Evolutionary conservation across 2,797 vertebrate genomes (phyloP), one percentile per base, ranked within the genome.

Genomic region (Tiaroga cobitis): DNA sequence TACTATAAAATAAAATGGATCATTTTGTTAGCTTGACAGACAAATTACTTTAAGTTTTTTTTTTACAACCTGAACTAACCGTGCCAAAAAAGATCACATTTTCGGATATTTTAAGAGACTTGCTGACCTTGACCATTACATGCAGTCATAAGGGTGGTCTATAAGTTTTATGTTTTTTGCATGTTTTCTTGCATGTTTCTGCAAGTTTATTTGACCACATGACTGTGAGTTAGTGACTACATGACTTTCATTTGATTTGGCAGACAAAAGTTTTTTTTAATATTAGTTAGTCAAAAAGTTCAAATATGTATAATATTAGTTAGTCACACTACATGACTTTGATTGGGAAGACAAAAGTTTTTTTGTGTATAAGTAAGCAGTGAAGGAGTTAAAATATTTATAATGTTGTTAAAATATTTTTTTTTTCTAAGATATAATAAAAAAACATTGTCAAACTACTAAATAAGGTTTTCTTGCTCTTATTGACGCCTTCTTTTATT

Each of bases 1-100:
- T 54, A 77, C 43, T 54, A 21, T 75, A 29, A 76, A 76, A 76
- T 54, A 54, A 67, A 67, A 75, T 75, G 3, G 8, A 67, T 68
- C 0, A 41, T 76, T 76, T 56, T 88, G 68, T 34, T 81, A 80
- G 41, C 49, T 13, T 46, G n/a, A 49, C 2, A 65, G 32, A 51
- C 24, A 37, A 59, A 76, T 32, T 21, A 51, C 72, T 32, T 32
- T 2, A 10, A 11, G 0, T 5, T 76, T 37, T 76, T 37, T 76
- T n/a, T 56, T 56, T 56, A 9, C 32, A 59, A 4, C 34, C 37
- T 59, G 2, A 59, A 77, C 32, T 61, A 59, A 43, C 34, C 13
- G 3, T 59, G 61, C 13, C 61, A 67, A 51, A 67, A 67, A 67
- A 67, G 0, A 32, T 54, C 2, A 5, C 5, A 19, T 29, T 13